Percentiles rank a stretch among this genome's conserved stretches.
Conservation (phyloP, 1,140 invertebrate genomes). For the Drosophila navojoa region DNA sequence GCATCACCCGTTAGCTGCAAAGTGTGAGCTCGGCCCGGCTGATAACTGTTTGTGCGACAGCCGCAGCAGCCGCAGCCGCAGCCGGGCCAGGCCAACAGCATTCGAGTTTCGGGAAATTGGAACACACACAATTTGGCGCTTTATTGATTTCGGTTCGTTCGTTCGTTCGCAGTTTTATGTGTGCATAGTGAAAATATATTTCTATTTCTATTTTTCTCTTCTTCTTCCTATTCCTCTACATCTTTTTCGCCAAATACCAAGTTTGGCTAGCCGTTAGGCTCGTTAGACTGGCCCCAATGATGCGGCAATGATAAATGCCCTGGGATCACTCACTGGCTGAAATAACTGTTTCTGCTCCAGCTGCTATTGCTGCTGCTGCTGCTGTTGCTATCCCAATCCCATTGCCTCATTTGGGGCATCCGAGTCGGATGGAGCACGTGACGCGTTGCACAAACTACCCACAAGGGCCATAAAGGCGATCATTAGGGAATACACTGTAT, state of each 20-base stretch:
- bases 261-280: conserved; percentile 35
- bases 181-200: conserved; percentile 39
- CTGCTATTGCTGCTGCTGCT: conserved; percentile 1
- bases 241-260: conserved; percentile 40
- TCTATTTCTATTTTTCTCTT: too few relatives aligned
- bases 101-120: conserved; percentile 55
- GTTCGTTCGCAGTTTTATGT: conserved; percentile 5
- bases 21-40: conserved; percentile 15
- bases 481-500: neutral
- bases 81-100: conserved; percentile 9
- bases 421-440: neutral
- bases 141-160: conserved; percentile 47
- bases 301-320: conserved; percentile 35
- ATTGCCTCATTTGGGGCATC: conserved; percentile 10
- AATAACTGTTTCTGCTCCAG: conserved; percentile 10
- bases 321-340: conserved; percentile 3
- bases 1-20: conserved; percentile 39
- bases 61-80: conserved; percentile 2
- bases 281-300: conserved; percentile 43
- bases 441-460: neutral
- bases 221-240: too few relatives aligned
- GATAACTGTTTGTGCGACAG: conserved; percentile 54
- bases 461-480: neutral
- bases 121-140: conserved; percentile 54
- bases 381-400: neutral